Evolutionary conservation across 1,140 invertebrate genomes (phyloP), one percentile per base, ranked within the genome.

Genomic region (Drosophila azteca): DNA sequence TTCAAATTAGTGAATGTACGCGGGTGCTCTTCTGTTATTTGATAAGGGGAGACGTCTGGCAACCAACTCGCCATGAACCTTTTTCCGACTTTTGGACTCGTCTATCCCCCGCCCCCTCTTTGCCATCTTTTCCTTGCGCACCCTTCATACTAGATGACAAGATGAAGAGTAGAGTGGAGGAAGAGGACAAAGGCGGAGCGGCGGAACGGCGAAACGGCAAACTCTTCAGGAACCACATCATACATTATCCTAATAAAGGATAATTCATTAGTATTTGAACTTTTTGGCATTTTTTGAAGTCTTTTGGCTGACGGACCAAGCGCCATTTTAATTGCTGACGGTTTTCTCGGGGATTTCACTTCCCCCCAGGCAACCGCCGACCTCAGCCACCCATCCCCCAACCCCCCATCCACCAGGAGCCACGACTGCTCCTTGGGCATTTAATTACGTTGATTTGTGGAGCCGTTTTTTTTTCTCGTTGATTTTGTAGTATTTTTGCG

Each of bases 161-260:
- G 65, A 69, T 68, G 22, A 20, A 53, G 51, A 53, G 58, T 29
- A 50, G 43, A 53, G 58, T 29, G 44, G 43, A 24, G 20, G 41
- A 5, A 20, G 8, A 50, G 17, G n/a, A 15, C 5, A 8, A 5
- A n/a, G n/a, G 5, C 7, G 64, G 61, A n/a, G 51, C 9, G 52
- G 55, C 60, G 64, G 61, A n/a, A 63, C 9, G 52, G 55, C 60
- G 75, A 67, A 68, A 62, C 63, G 59, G 73, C 60, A 85, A 88
- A 83, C 84, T 90, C 79, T 72, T 79, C 70, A 76, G 67, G 80
- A 91, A 91, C 90, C 90, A 91, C 90, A 91, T 91, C 90, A 91
- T 91, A 91, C 90, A 91, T 91, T 91, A 91, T 91, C 90, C 85
- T 91, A 91, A 91, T 91, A 90, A 90, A 91, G 85, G 90, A 91